A percentile compares a stretch with the other conserved stretches of the same genome.
Conservation (phyloP, 2,888 invertebrate genomes). For the Rhamphomyia laevipes region DNA sequence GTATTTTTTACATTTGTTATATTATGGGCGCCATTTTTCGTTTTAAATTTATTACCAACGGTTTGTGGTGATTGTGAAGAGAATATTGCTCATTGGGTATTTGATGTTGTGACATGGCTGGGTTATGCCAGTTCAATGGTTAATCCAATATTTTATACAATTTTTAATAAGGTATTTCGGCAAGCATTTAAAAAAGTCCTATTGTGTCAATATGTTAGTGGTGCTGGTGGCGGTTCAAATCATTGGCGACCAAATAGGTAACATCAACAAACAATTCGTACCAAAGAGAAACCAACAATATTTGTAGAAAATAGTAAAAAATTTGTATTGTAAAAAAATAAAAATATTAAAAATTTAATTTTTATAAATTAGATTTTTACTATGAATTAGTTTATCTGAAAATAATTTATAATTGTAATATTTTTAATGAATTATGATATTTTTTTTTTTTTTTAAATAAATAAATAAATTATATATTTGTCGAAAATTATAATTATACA, state of each 20-base stretch:
- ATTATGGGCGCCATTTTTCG: conserved; percentile 93
- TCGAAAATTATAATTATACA: not conserved
- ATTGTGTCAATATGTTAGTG: conserved; percentile 58
- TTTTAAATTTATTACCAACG: conserved; percentile 74
- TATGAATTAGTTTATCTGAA: no score
- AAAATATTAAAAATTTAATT: no score
- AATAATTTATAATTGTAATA: no score
- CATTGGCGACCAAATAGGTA: conserved; percentile 46
- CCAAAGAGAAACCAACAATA: not conserved
- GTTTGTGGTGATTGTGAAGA: conserved; percentile 71
- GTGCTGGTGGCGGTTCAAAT: conserved; percentile 36
- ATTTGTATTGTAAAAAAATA: no score
- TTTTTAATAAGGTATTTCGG: conserved; percentile 88
- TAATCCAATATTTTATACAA: conserved; percentile 91
- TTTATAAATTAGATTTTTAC: no score
- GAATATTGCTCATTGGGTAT: conserved; percentile 63
- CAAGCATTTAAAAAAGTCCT: conserved; percentile 82
- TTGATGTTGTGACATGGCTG: conserved; percentile 82
- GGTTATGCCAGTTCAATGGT: conserved; percentile 92
- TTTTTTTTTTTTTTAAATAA: no score
- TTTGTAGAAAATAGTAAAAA: no score
- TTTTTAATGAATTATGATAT: no score
- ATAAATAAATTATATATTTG: no score
- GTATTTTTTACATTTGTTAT: conserved; percentile 92
- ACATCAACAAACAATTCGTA: conserved; percentile 18